Base-by-base conservation (phyloP, 1,140 invertebrate genomes). In the Scaptomyza pallida region DNA sequence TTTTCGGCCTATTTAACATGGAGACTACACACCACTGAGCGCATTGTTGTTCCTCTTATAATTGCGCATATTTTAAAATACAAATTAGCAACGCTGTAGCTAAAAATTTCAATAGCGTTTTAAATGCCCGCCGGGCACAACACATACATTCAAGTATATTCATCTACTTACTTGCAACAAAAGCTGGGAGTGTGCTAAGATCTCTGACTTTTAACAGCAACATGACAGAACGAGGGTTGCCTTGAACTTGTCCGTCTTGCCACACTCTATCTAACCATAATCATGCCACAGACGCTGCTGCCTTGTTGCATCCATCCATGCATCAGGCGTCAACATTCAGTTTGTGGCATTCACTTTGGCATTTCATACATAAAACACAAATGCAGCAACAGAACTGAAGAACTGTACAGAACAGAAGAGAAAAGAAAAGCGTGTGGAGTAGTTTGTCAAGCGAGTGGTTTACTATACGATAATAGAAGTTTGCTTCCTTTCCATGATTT, bases 21-120 rank as follows among this genome's bases (percentile, higher is more conserved):
- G 63, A 76, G 75, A 83, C 79, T 83, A 85, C 80, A 85, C 80
- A 82, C 78, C 78, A 82, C 78, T 82, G 79, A 44, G n/a, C 33
- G 52, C 75, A 83, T 83, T 78, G 79, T 83, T 30, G 21, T 12
- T 74, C 52, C 55, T 88, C 74, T 55, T 78, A 75, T 88, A 82
- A 89, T 89, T 88, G 82, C 82, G 82, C 82, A 88, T 88, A 88
- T 88, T 88, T 88, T 88, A 88, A 88, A 88, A 88, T 82, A 88
- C 78, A 88, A 88, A 88, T 88, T 88, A 88, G 82, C 82, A 88
- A 88, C 82, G 83, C 82, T 86, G 82, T 81, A 88, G 83, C 78
- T 68, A 71, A 82, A 21, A 41, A 82, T 82, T 85, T 85, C 81
- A 85, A 85, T 85, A 62, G 76, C 81, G 68, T 68, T 67, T 70